phyloP scores from a whole-genome alignment of 2,113 vertebrate species.

The Catagonus wagneri region DNA sequence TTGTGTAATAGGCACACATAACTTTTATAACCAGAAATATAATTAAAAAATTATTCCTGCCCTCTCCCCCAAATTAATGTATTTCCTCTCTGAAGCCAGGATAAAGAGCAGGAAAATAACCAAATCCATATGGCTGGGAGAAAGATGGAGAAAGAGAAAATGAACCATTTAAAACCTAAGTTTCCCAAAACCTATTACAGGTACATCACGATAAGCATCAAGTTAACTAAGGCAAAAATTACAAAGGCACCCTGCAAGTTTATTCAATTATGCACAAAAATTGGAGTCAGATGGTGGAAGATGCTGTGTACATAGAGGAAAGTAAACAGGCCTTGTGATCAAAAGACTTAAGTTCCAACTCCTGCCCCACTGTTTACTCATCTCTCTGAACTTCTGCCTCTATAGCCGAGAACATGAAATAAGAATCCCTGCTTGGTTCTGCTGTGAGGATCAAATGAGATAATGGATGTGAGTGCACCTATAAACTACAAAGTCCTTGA shows the following conservation, averaged over 20 bases:
- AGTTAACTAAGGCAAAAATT: conserved; percentile 66
- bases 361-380: background rate
- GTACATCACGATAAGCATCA: background rate
- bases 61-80: background rate
- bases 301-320: background rate
- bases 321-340: conserved; percentile 22
- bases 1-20: no score
- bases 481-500: conserved; percentile 8
- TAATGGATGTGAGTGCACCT: background rate
- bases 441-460: background rate
- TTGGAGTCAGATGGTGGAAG: background rate
- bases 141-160: background rate
- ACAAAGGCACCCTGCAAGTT: conserved; percentile 54
- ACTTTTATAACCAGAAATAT: no score
- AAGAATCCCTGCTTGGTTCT: background rate
- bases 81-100: background rate
- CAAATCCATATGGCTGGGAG: background rate
- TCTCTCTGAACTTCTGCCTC: background rate
- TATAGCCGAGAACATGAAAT: background rate
- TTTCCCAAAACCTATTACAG: background rate
- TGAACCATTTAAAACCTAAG: background rate
- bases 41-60: no score
- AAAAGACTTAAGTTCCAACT: background rate
- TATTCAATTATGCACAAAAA: conserved; percentile 38
- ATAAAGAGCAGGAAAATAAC: background rate